Evolutionary conservation across 2,113 vertebrate genomes (phyloP).

Genomic region (Catharus fuscescens): DNA sequence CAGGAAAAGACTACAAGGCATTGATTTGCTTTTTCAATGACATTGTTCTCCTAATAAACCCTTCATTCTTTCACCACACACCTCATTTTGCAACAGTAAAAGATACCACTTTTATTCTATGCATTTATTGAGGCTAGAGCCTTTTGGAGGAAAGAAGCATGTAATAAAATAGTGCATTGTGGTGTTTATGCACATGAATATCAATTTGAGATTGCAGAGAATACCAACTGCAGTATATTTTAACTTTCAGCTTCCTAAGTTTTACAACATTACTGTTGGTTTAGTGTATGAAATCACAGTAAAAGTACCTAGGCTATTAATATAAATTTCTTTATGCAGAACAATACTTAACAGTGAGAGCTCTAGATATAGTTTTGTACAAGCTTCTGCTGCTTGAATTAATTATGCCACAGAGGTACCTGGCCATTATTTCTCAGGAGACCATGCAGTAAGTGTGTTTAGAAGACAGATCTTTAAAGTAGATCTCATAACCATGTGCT

Average conservation of each 20-base stretch:
- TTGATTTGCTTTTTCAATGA: background rate
- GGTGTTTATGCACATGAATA: background rate
- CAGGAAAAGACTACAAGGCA: background rate
- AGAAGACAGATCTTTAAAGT: background rate
- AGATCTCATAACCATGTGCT: background rate
- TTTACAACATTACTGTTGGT: background rate
- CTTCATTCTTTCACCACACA: background rate
- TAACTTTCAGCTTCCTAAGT: background rate
- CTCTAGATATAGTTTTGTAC: background rate
- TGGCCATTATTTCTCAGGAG: background rate
- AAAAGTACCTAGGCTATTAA: background rate
- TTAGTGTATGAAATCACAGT: background rate
- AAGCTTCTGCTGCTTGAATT: background rate
- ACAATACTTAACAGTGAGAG: background rate
- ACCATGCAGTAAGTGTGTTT: background rate
- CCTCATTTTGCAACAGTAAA: background rate
- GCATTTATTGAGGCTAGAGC: background rate
- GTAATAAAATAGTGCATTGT: slow-evolving; percentile 10
- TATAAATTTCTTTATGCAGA: background rate
- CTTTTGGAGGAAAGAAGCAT: background rate
- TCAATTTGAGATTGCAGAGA: background rate
- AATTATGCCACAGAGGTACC: background rate
- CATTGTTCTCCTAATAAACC: background rate
- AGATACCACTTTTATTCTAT: background rate
- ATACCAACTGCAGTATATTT: background rate